phyloP scores from a whole-genome alignment of 2,113 vertebrate genomes.

The Hydrochoerus hydrochaeris region DNA sequence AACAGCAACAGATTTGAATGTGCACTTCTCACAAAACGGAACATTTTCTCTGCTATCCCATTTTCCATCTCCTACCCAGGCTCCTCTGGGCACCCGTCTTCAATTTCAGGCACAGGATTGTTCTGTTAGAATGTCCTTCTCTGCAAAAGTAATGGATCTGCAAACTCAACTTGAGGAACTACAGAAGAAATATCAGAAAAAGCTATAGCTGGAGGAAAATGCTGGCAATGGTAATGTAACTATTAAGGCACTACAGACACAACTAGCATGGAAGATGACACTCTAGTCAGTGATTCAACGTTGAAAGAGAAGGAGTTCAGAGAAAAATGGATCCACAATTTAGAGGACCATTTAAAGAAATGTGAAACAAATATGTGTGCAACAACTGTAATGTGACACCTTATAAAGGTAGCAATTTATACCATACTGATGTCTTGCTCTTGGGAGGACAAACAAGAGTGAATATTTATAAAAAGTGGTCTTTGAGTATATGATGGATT shows the following conservation, averaged over 20 bases:
- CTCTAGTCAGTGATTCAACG: slow-evolving; percentile 91
- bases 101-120: background rate
- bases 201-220: slow-evolving; percentile 75
- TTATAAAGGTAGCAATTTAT: slow-evolving; percentile 85
- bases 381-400: slow-evolving; percentile 86
- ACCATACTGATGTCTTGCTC: slow-evolving; percentile 85
- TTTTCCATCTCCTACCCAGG: rapidly evolving
- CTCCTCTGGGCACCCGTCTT: background rate
- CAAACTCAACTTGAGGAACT: slow-evolving; percentile 92
- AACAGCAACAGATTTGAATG: background rate
- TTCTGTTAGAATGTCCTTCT: slow-evolving; percentile 48
- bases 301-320: slow-evolving; percentile 94
- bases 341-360: slow-evolving; percentile 93
- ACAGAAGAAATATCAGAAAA: slow-evolving; percentile 83
- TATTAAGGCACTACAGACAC: slow-evolving; percentile 91
- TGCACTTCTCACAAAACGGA: background rate
- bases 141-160: slow-evolving; percentile 91
- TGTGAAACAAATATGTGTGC: slow-evolving; percentile 90
- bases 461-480: slow-evolving; percentile 98
- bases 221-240: slow-evolving; percentile 83
- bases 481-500: slow-evolving; percentile 99
- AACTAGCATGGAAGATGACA: slow-evolving; percentile 95
- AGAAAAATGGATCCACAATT: slow-evolving; percentile 92
- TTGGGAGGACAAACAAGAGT: slow-evolving; percentile 93
- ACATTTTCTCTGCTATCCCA: background rate